A percentile compares a stretch with the other conserved stretches of the same genome.
These are phyloP conservation scores for Cyprinodon diabolis DNA, from an alignment of 2,797 vertebrate genomes.

Conservation along the genomic window DNA sequence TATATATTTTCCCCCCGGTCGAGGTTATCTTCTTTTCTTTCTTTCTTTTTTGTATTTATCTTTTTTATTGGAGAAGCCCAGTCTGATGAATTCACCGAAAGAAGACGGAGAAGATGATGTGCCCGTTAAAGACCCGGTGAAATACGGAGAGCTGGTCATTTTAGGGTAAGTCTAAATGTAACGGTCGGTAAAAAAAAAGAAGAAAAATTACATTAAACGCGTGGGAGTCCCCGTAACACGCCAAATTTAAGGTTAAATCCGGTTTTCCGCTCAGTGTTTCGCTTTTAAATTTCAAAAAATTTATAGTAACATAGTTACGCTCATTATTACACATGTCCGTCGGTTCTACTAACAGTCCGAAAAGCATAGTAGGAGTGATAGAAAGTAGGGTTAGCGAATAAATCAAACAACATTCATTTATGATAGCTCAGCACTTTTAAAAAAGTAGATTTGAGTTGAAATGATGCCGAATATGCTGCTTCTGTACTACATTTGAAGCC, in stretches of 20 bases:
- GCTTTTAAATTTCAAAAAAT: background rate
- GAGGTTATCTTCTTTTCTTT: constrained; percentile 29
- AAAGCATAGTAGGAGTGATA: constrained; percentile 21
- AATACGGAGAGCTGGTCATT: constrained; percentile 95
- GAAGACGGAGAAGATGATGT: constrained; percentile 91
- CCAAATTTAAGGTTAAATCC: constrained; percentile 10
- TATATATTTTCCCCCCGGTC: constrained; percentile 42
- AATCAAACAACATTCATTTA: background rate
- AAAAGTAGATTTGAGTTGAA: constrained; percentile 8
- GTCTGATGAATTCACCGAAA: constrained; percentile 93
- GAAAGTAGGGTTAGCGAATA: constrained; percentile 63
- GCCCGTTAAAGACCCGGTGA: constrained; percentile 93
- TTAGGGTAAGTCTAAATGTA: constrained; percentile 87
- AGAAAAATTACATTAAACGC: constrained; percentile 25
- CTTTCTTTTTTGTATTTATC: constrained; percentile 3
- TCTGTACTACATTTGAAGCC: constrained; percentile 28
- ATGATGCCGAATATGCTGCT: constrained; percentile 6
- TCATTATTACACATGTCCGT: constrained; percentile 5
- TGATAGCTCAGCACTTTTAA: background rate
- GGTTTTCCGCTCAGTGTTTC: constrained; percentile 27
- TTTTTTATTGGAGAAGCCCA: constrained; percentile 62
- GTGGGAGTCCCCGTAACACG: constrained; percentile 28
- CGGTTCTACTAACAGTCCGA: background rate
- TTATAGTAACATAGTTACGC: background rate
- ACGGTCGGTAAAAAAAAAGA: constrained; percentile 14